These are phyloP conservation scores for Caenorhabditis sp. DNA, from an alignment of 2,888 invertebrate genomes.

Conservation along the genomic window DNA sequence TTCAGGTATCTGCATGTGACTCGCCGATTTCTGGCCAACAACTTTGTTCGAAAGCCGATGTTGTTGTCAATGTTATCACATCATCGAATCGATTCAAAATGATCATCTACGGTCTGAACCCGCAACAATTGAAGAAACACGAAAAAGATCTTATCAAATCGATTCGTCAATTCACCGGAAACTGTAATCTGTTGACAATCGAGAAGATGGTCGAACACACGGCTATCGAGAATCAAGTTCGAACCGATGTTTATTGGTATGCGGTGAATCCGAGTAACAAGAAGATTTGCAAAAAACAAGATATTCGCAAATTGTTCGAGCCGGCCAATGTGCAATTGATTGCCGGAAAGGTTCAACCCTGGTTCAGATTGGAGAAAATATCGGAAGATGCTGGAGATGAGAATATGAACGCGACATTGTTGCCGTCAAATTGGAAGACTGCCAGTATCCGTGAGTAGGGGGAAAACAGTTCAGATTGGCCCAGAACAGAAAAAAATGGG, in stretches of 20 bases:
- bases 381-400: constrained; percentile 42
- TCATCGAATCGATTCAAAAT: constrained; percentile 65
- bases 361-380: constrained; percentile 61
- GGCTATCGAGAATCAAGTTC: constrained; percentile 41
- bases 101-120: constrained; percentile 58
- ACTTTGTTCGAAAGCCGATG: constrained; percentile 61
- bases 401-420: constrained; percentile 25
- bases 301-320: constrained; percentile 65
- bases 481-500: too few species aligned
- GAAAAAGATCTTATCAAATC: constrained; percentile 64
- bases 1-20: constrained; percentile 62
- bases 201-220: constrained; percentile 62
- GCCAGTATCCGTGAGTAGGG: constrained; percentile 40
- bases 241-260: constrained; percentile 66
- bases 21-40: constrained; percentile 60
- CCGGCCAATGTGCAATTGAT: constrained; percentile 57
- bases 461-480: too few species aligned
- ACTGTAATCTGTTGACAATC: constrained; percentile 61
- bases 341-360: constrained; percentile 66
- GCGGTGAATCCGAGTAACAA: constrained; percentile 65
- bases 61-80: constrained; percentile 60
- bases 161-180: constrained; percentile 63
- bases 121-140: constrained; percentile 61
- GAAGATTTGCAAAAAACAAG: constrained; percentile 66
- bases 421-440: constrained; percentile 60